Conservation (phyloP, 1,140 invertebrate genomes). For the Rhyzopertha dominica region DNA sequence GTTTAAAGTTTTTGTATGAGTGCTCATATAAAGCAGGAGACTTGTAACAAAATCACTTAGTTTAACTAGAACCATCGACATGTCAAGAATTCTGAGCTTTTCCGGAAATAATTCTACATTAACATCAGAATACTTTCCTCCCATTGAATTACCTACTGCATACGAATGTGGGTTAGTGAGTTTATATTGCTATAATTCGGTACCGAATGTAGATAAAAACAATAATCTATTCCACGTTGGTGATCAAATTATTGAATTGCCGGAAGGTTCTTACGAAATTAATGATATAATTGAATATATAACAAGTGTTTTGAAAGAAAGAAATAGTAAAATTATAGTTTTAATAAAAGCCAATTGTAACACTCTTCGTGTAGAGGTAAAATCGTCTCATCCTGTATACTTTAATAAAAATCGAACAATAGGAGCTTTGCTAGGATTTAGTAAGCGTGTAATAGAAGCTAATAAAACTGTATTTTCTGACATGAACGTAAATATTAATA, state of each 20-base stretch:
- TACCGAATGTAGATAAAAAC: slow-evolving; percentile 22
- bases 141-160: too few species aligned
- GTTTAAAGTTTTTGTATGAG: slow-evolving; percentile 23
- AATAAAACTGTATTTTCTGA: slow-evolving; percentile 20
- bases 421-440: slow-evolving; percentile 23
- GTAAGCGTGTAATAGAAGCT: slow-evolving; percentile 13
- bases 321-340: too few species aligned
- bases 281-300: slow-evolving; percentile 22
- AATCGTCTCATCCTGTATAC: slow-evolving; percentile 19
- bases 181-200: slow-evolving; percentile 21
- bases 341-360: slow-evolving; percentile 24
- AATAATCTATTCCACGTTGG: slow-evolving; percentile 21
- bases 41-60: too few species aligned
- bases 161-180: too few species aligned
- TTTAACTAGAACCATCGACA: too few species aligned
- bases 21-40: too few species aligned
- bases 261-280: slow-evolving; percentile 23
- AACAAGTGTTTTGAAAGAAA: slow-evolving; percentile 7
- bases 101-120: slow-evolving; percentile 11
- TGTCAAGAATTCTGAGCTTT: slow-evolving; percentile 17
- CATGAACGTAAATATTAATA: slow-evolving; percentile 23
- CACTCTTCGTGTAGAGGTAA: slow-evolving; percentile 25
- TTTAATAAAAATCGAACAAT: slow-evolving; percentile 20
- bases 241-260: slow-evolving; percentile 19
- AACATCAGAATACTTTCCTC: slow-evolving; percentile 21